Conservation (phyloP, 2,888 invertebrate genomes). For the Plutella xylostella region DNA sequence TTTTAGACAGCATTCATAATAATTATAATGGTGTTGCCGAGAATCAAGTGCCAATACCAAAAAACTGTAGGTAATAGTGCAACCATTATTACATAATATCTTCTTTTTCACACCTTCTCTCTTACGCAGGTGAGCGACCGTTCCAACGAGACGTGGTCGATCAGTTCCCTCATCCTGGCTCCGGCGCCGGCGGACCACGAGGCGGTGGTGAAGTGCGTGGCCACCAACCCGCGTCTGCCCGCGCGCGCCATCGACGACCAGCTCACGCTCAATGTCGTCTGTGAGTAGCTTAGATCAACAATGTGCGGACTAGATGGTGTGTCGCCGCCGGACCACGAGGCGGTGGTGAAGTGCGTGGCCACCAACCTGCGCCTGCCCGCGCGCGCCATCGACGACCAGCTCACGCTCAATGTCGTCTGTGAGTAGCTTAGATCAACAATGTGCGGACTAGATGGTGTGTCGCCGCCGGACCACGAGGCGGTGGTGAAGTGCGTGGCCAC, state of each 20-base stretch:
- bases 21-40: too few species aligned
- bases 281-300: constrained; percentile 72
- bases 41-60: too few species aligned
- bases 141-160: constrained; percentile 77
- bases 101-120: too few species aligned
- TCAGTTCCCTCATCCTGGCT: constrained; percentile 81
- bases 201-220: constrained; percentile 83
- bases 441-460: too few species aligned
- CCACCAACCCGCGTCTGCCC: constrained; percentile 82
- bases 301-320: neutral
- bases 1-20: too few species aligned
- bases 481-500: constrained; percentile 85
- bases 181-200: constrained; percentile 86
- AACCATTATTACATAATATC: too few species aligned
- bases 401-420: constrained; percentile 90
- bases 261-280: constrained; percentile 86
- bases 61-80: too few species aligned
- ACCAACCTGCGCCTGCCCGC: constrained; percentile 82
- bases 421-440: constrained; percentile 57
- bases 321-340: constrained; percentile 83
- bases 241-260: constrained; percentile 82
- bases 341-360: constrained; percentile 84
- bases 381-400: constrained; percentile 81
- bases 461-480: constrained; percentile 84
- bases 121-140: constrained; percentile 68